A percentile compares a stretch with the other conserved stretches of the same genome.
These are phyloP conservation scores for Plumapathes pennacea DNA, from an alignment of 92 coral and sea anemone genomes.

Conservation along the genomic window DNA sequence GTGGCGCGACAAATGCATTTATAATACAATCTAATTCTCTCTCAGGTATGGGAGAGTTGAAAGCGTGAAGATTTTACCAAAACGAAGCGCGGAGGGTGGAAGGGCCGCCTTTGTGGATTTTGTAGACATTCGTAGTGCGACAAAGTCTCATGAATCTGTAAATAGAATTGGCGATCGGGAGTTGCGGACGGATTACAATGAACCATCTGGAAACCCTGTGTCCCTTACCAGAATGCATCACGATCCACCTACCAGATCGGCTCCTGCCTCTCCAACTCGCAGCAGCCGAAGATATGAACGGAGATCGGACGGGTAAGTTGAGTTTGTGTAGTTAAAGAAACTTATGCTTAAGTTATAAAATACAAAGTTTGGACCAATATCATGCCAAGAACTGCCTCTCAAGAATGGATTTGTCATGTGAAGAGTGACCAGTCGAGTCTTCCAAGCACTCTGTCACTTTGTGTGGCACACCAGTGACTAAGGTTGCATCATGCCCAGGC, in stretches of 20 bases:
- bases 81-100: constrained; percentile 97
- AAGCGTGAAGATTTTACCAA: constrained; percentile 90
- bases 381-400: neutral
- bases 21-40: no score
- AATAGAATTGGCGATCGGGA: constrained; percentile 97
- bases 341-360: neutral
- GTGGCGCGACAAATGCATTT: no score
- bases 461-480: no score
- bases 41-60: constrained; percentile 94
- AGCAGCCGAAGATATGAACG: constrained; percentile 90
- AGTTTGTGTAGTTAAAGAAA: neutral
- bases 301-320: constrained; percentile 96
- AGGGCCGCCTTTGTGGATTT: constrained; percentile 98
- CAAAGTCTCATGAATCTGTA: constrained; percentile 95
- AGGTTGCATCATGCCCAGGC: no score
- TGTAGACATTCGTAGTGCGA: constrained; percentile 98
- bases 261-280: constrained; percentile 70
- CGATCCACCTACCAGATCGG: constrained; percentile 50
- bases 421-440: no score
- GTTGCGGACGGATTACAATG: constrained; percentile 95
- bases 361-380: neutral
- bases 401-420: no score
- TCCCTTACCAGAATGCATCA: constrained; percentile 59
- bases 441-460: no score
- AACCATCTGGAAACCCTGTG: constrained; percentile 82